These are phyloP conservation scores for Centropus unirufus DNA, from an alignment of 2,113 vertebrate species.

Conservation along the genomic window DNA sequence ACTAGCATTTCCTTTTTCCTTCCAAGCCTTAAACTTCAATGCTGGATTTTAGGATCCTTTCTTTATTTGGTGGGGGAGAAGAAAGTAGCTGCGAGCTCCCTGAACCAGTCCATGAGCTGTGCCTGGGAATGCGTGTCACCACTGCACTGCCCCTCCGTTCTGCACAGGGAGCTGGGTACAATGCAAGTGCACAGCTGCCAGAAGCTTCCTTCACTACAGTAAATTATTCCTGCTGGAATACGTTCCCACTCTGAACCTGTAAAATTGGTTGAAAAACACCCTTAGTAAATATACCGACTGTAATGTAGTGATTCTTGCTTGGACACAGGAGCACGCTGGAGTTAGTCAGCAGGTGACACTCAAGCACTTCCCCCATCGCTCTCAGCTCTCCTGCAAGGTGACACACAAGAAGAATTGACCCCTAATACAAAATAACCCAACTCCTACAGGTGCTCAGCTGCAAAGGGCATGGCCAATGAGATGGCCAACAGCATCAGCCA, in stretches of 20 bases:
- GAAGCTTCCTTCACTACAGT: not conserved
- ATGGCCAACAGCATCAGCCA: not conserved
- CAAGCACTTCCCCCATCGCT: not conserved
- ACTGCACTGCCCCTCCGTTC: rapidly evolving
- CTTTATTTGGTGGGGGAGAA: not conserved
- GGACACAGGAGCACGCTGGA: rapidly evolving
- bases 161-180: rapidly evolving
- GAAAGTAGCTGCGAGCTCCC: not conserved
- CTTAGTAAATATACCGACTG: not conserved
- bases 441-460: not conserved
- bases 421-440: not conserved
- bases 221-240: not conserved
- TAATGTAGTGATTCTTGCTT: not conserved
- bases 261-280: not conserved
- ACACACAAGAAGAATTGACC: not conserved
- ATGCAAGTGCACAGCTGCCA: not conserved
- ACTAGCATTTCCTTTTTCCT: not conserved
- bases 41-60: not conserved
- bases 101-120: rapidly evolving
- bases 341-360: not conserved
- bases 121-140: rapidly evolving
- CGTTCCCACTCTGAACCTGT: not conserved
- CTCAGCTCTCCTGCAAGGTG: not conserved
- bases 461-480: not conserved
- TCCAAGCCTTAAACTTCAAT: not conserved